Evolutionary conservation across 1,140 invertebrate species (phyloP).

Genomic region (Lutraria rhynchaena): DNA sequence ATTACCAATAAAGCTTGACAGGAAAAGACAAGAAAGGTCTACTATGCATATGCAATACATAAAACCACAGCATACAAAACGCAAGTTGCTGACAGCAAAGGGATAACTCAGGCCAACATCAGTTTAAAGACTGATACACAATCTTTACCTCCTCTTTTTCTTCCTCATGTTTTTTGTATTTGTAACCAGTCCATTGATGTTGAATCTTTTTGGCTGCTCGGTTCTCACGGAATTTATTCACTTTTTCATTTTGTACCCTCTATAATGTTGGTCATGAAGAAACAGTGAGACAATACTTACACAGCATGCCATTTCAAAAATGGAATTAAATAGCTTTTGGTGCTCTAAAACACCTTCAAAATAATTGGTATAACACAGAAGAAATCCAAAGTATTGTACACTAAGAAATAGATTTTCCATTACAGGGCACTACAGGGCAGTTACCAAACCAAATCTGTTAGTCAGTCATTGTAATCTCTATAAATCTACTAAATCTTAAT

Average conservation of each 20-base stretch:
- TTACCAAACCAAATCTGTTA: too few relatives aligned
- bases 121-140: neutral
- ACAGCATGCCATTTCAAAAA: too few relatives aligned
- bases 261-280: neutral
- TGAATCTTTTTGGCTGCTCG: conserved; percentile 78
- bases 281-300: too few relatives aligned
- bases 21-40: neutral
- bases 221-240: conserved; percentile 73
- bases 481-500: too few relatives aligned
- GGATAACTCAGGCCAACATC: neutral
- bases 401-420: too few relatives aligned
- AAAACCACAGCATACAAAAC: neutral
- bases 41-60: neutral
- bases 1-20: neutral
- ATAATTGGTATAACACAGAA: too few relatives aligned
- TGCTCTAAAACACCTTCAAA: too few relatives aligned
- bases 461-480: too few relatives aligned
- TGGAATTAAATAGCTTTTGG: too few relatives aligned
- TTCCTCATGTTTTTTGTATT: conserved; percentile 62
- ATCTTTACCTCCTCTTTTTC: conserved; percentile 72
- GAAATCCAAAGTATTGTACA: too few relatives aligned
- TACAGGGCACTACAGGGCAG: too few relatives aligned
- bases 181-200: conserved; percentile 69
- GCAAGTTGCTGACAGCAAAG: neutral
- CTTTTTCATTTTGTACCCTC: conserved; percentile 59